phyloP scores from a whole-genome alignment of 2,888 invertebrate species.

The Acanthacorydalis orientalis region DNA sequence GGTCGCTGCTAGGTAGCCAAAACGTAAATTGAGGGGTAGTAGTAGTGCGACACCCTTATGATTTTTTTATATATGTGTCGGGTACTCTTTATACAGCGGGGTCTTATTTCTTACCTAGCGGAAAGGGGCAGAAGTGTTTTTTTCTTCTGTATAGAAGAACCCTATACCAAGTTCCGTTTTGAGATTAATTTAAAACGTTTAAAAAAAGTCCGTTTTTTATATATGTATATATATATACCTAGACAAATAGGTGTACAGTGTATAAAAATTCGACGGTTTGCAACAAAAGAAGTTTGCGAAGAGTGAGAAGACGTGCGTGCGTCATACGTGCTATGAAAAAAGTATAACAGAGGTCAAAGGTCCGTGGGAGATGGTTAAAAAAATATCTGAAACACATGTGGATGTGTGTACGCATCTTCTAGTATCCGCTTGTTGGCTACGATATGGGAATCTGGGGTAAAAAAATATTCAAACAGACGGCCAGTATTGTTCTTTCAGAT shows the following conservation, averaged over 20 bases:
- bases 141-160: not conserved
- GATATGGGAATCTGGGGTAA: no score
- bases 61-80: not conserved
- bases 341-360: not conserved
- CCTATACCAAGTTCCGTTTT: not conserved
- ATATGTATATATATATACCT: not conserved
- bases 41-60: not conserved
- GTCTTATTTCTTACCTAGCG: not conserved
- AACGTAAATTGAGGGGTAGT: not conserved
- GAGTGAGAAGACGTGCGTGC: not conserved
- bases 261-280: not conserved
- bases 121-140: not conserved
- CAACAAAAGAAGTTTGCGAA: not conserved
- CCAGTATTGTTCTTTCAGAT: no score
- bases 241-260: not conserved
- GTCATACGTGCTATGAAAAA: not conserved
- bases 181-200: not conserved
- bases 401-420: not conserved
- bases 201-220: not conserved
- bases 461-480: no score
- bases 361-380: conserved; percentile 3
- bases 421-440: not conserved
- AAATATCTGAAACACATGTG: conserved; percentile 1
- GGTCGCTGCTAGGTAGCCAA: conserved; percentile 4
- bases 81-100: not conserved